Base-by-base conservation (phyloP, 2,888 invertebrate species). In the Drosophila fungiperda region DNA sequence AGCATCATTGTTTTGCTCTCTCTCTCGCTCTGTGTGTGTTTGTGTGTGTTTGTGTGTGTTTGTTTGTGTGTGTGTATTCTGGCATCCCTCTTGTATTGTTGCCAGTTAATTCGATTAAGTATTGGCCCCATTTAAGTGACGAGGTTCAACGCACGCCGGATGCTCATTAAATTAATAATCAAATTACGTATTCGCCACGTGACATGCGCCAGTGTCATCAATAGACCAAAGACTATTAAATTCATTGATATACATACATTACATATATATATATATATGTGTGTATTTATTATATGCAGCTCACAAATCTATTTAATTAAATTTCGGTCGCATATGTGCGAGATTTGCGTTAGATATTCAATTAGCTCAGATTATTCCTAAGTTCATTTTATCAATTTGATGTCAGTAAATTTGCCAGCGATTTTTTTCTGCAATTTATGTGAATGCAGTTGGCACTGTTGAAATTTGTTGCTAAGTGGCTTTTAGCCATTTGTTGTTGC, bases 161-260 rank as follows among this genome's bases (percentile, higher is more conserved):
- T 55, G 78, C 78, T 69, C 64, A 90, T 90, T 90, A 76, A 89
- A 85, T 86, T 86, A 90, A 86, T 90, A 90, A 85, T 90, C 81
- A 80, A 88, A 85, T 89, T 90, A 89, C 87, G 90, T 73, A 85
- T 85, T 90, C 90, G 90, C 76, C 81, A 78, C 68, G 87, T 86
- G 73, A 80, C 87, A 67, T 76, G 59, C 60, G 49, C 48, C 52
- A 68, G 23, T 61, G 53, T 59, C 68, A 65, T 57, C 59, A 49
- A 58, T 65, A 60, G 48, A 61, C 48, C 15, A 45, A 15, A 57
- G 70, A 61, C 60, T 38, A 76, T 80, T 80, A 68, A 76, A 80
- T 63, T 57, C 48, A 68, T 61, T 50, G 50, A 50, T 52, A 38
- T 52, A 54, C 55, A 54, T 38, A 29, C 20, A 42, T n/a, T 20